These are phyloP conservation scores for Hoplostethus atlanticus DNA, from an alignment of 2,797 vertebrate species.

Conservation along the genomic window DNA sequence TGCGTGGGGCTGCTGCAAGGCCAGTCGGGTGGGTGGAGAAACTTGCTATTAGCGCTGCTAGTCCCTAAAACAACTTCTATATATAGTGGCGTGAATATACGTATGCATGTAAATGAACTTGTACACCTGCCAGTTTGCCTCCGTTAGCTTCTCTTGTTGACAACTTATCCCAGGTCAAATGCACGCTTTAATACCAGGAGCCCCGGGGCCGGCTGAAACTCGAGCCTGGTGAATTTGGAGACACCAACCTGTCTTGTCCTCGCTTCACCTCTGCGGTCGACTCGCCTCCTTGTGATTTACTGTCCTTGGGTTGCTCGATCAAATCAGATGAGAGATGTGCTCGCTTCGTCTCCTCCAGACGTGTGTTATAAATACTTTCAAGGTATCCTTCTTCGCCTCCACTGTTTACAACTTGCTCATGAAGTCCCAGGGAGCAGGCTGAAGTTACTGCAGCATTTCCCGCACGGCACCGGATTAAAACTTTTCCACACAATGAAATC, in stretches of 20 bases:
- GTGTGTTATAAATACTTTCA: constrained; percentile 43
- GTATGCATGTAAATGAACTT: constrained; percentile 81
- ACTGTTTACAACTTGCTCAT: constrained; percentile 34
- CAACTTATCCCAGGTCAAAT: constrained; percentile 85
- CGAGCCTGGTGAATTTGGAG: constrained; percentile 78
- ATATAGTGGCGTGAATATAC: constrained; percentile 79
- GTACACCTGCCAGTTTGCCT: constrained; percentile 84
- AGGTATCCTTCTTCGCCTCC: constrained; percentile 66
- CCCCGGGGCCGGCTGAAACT: constrained; percentile 75
- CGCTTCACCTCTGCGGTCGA: constrained; percentile 74
- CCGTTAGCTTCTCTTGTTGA: constrained; percentile 79
- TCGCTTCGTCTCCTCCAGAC: background rate
- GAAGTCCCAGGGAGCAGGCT: constrained; percentile 22
- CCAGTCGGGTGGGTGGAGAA: constrained; percentile 61
- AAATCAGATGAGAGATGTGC: constrained; percentile 3
- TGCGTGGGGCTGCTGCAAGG: constrained; percentile 61
- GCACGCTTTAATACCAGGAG: constrained; percentile 79
- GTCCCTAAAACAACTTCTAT: constrained; percentile 79
- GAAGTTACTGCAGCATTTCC: constrained; percentile 58
- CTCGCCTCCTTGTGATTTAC: constrained; percentile 60
- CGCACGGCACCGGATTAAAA: constrained; percentile 42
- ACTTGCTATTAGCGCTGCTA: constrained; percentile 72
- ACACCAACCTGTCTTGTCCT: constrained; percentile 81
- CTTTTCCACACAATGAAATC: constrained; percentile 42
- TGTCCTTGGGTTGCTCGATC: constrained; percentile 53